These are phyloP conservation scores for Poecilia picta DNA, from an alignment of 2,797 vertebrate species.

Conservation along the genomic window DNA sequence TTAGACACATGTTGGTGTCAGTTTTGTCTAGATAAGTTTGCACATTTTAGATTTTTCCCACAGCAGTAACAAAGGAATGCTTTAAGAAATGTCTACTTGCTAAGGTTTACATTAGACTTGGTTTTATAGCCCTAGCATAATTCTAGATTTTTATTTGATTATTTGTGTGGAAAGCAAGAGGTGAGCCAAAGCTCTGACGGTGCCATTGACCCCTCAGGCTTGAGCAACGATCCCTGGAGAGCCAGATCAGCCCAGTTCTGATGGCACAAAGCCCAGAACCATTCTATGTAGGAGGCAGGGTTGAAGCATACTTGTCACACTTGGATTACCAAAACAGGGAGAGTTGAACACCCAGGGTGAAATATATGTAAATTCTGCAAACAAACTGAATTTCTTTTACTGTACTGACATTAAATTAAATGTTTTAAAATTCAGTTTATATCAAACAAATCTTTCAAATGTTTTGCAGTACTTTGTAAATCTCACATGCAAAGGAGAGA, in stretches of 20 bases:
- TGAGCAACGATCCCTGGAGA: conserved; percentile 68
- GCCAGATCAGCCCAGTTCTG: conserved; percentile 47
- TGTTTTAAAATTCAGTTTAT: conserved; percentile 5
- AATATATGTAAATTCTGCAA: background rate
- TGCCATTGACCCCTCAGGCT: conserved; percentile 47
- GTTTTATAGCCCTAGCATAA: background rate
- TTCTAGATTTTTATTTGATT: background rate
- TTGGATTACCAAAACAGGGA: conserved; percentile 53
- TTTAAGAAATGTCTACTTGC: background rate
- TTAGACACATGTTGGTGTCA: background rate
- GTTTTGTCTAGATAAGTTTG: background rate
- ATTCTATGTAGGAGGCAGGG: conserved; percentile 14
- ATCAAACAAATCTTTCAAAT: background rate
- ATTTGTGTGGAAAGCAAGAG: conserved; percentile 9
- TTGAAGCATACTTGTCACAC: conserved; percentile 40
- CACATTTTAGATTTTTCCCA: background rate
- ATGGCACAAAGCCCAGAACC: conserved; percentile 69
- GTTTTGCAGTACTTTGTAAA: background rate
- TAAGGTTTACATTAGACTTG: background rate
- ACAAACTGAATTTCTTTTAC: background rate
- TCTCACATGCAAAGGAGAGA: conserved; percentile 13
- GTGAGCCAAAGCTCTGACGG: conserved; percentile 39
- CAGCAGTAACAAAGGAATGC: background rate
- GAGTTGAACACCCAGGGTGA: conserved; percentile 43
- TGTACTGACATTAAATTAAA: conserved; percentile 5